A percentile compares a stretch with the other conserved stretches of the same genome.
phyloP scores from a whole-genome alignment of 2,888 invertebrate species.

The Bombyx huttoni region DNA sequence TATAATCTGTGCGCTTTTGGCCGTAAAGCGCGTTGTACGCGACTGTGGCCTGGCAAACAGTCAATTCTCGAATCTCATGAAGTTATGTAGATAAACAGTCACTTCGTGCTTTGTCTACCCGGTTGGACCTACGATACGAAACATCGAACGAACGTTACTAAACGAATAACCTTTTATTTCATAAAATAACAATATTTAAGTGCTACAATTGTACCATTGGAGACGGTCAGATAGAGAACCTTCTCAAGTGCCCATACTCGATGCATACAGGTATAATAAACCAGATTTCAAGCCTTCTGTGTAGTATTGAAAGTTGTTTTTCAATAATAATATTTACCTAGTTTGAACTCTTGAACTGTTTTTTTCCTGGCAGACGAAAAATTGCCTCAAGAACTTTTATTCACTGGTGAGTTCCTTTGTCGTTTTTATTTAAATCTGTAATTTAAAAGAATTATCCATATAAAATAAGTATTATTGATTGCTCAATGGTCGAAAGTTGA shows the following conservation, averaged over 20 bases:
- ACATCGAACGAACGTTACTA: slow-evolving; percentile 62
- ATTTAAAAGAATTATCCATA: too few species aligned
- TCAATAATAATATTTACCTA: slow-evolving; percentile 28
- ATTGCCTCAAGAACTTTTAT: slow-evolving; percentile 1
- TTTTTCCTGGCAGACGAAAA: neutral
- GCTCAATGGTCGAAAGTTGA: too few species aligned
- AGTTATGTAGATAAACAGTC: slow-evolving; percentile 41
- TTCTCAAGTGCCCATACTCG: slow-evolving; percentile 34
- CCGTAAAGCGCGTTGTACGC: neutral
- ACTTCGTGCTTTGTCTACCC: slow-evolving; percentile 40
- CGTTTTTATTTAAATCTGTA: neutral
- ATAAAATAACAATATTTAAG: slow-evolving; percentile 7
- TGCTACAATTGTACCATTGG: slow-evolving; percentile 17
- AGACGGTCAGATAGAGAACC: slow-evolving; percentile 20
- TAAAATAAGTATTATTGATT: too few species aligned
- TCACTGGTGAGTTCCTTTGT: slow-evolving; percentile 18
- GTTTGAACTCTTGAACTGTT: slow-evolving; percentile 1
- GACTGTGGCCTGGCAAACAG: neutral
- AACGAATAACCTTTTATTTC: slow-evolving; percentile 34
- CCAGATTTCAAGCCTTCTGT: slow-evolving; percentile 42
- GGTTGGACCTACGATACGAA: slow-evolving; percentile 44
- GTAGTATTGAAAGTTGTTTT: slow-evolving; percentile 30
- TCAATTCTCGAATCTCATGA: neutral
- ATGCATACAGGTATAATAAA: slow-evolving; percentile 33
- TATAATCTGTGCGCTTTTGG: too few species aligned